A percentile compares a stretch with the other conserved stretches of the same genome.
phyloP scores from a whole-genome alignment of 2,797 vertebrate species.

The Coregonus suidteri region DNA sequence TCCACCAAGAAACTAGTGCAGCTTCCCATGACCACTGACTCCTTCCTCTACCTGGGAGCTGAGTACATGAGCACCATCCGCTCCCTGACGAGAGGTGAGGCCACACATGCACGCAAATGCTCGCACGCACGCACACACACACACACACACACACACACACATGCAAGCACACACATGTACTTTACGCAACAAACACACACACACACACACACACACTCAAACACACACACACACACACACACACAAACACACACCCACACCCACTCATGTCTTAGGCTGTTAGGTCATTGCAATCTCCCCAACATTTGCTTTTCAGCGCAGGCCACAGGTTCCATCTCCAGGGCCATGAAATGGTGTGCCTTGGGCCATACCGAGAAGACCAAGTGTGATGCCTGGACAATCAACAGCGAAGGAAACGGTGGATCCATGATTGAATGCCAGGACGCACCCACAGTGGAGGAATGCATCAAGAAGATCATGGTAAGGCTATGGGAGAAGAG shows the following conservation, averaged over 20 bases:
- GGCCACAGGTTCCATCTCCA: background rate
- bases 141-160: background rate
- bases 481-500: no score
- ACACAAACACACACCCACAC: no score
- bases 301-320: constrained; percentile 45
- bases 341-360: constrained; percentile 82
- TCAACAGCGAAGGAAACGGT: constrained; percentile 25
- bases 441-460: constrained; percentile 67
- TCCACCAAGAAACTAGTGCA: constrained; percentile 68
- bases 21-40: constrained; percentile 76
- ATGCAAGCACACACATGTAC: no score
- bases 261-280: background rate
- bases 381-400: constrained; percentile 87
- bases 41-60: constrained; percentile 81
- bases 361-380: constrained; percentile 76
- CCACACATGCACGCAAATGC: background rate
- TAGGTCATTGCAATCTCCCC: background rate
- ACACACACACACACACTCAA: no score
- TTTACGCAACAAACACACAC: background rate
- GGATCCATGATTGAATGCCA: constrained; percentile 73
- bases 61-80: constrained; percentile 72
- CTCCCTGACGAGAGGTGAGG: constrained; percentile 78
- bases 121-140: background rate
- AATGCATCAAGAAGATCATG: constrained; percentile 87
- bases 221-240: no score